Evolutionary conservation across 2,888 invertebrate species (phyloP).

Genomic region (Abrostola triplasia): DNA sequence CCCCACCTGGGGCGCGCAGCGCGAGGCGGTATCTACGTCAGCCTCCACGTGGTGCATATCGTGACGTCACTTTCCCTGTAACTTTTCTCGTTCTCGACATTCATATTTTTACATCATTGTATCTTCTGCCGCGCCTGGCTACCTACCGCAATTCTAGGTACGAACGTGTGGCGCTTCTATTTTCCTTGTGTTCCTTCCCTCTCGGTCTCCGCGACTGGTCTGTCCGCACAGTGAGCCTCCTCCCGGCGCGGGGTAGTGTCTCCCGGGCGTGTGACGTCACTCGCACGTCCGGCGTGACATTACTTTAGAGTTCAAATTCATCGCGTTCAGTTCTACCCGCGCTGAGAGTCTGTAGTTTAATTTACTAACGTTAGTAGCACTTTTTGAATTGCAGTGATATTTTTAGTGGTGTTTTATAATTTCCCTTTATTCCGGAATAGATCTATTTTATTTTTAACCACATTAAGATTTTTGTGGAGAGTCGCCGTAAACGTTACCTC

Average conservation of each 20-base stretch:
- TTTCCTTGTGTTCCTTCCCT: not conserved
- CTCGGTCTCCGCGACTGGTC: not conserved
- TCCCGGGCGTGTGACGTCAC: conserved; percentile 25
- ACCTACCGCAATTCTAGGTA: conserved; percentile 1
- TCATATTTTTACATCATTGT: not conserved
- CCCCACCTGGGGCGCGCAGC: not conserved
- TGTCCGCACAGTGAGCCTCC: not conserved
- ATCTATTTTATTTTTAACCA: conserved; percentile 36
- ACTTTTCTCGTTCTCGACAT: not conserved
- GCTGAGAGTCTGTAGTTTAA: conserved; percentile 23
- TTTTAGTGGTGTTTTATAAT: conserved; percentile 41
- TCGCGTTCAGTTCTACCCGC: conserved; percentile 6
- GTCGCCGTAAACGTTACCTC: conserved; percentile 42
- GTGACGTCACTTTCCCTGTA: not conserved
- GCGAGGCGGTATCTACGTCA: no score
- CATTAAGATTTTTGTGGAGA: conserved; percentile 33
- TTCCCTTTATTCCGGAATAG: conserved; percentile 33
- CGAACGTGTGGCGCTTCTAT: not conserved
- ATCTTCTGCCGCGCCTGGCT: not conserved
- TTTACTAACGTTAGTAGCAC: conserved; percentile 56
- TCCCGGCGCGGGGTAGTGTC: conserved; percentile 24
- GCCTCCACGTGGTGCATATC: no score
- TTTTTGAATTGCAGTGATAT: conserved; percentile 60
- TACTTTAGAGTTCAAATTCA: conserved; percentile 34
- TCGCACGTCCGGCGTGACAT: conserved; percentile 11